Conservation (phyloP, 2,797 vertebrate genomes). For the Anableps anableps region DNA sequence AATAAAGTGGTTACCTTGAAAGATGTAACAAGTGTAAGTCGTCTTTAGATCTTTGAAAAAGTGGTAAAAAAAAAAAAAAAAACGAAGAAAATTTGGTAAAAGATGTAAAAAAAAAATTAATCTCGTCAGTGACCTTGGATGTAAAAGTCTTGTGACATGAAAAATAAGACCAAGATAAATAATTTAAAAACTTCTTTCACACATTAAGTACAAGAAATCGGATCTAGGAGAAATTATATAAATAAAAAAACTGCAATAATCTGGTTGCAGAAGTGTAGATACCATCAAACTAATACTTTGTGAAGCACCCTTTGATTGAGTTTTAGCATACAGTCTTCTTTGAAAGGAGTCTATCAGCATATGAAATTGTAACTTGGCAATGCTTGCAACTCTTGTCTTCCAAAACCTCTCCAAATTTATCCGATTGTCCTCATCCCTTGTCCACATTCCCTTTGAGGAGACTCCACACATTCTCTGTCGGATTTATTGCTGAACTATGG, state of each 20-base stretch:
- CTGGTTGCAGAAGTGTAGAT: background rate
- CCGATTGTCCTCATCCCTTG: background rate
- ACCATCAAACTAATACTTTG: background rate
- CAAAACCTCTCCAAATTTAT: background rate
- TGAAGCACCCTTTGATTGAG: background rate
- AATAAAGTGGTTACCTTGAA: constrained; percentile 4
- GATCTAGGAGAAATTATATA: too few relatives aligned
- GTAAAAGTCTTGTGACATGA: background rate
- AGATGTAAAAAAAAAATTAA: background rate
- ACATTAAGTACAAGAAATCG: background rate
- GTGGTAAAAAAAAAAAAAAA: background rate
- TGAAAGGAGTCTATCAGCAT: background rate
- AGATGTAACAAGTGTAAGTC: background rate
- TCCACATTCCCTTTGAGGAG: background rate
- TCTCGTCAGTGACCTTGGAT: background rate
- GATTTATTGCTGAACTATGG: background rate
- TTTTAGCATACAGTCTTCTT: background rate
- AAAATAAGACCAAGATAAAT: background rate
- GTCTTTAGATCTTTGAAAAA: background rate
- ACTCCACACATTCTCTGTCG: background rate
- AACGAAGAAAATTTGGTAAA: background rate
- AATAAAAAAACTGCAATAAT: background rate
- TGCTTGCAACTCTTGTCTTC: background rate
- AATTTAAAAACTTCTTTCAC: background rate
- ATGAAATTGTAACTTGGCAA: background rate